Conservation (phyloP, 2,888 invertebrate genomes). For the Agonopterix heracliana region DNA sequence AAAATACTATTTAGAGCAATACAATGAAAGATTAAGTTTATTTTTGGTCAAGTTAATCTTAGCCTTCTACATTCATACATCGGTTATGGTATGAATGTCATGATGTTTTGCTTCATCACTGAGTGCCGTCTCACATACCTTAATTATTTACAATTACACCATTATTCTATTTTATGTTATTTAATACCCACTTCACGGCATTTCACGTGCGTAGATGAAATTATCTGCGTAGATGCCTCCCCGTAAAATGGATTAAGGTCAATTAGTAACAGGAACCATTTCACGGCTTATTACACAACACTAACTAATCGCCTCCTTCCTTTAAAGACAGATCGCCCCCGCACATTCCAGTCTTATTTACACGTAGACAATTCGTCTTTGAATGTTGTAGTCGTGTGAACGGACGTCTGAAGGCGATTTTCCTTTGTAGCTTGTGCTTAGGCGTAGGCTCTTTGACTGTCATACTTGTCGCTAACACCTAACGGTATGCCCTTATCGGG, state of each 20-base stretch:
- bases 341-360: conserved; percentile 47
- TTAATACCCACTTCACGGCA: no score
- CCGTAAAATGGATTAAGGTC: conserved; percentile 35
- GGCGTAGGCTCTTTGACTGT: conserved; percentile 24
- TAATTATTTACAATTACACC: no score
- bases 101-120: no score
- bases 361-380: conserved; percentile 31
- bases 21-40: no score
- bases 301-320: conserved; percentile 35
- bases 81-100: no score
- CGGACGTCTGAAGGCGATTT: conserved; percentile 25
- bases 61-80: no score
- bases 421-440: conserved; percentile 27
- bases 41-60: no score
- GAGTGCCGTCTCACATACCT: no score
- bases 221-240: conserved; percentile 12
- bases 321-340: conserved; percentile 41
- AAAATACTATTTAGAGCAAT: no score
- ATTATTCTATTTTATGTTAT: no score
- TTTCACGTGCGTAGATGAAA: neutral
- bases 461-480: conserved; percentile 32
- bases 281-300: conserved; percentile 37
- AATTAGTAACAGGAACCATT: conserved; percentile 44
- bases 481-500: conserved; percentile 45
- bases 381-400: conserved; percentile 27